Conservation (phyloP, 2,113 vertebrate species). For the Euleptes europaea region DNA sequence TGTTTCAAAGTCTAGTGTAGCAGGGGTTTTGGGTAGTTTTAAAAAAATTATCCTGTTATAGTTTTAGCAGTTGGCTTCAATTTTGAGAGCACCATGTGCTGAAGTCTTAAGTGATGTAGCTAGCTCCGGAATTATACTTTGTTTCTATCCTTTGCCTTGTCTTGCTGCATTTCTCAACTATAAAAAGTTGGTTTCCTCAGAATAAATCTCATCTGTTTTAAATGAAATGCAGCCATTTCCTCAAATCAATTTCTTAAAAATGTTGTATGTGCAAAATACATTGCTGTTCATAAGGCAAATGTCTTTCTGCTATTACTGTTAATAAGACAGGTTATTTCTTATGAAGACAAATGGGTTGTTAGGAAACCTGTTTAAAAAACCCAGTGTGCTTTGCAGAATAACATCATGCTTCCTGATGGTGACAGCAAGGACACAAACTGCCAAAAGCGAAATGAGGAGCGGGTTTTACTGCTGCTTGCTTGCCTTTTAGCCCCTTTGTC, state of each 20-base stretch:
- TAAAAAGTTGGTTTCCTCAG: background rate
- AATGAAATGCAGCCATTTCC: background rate
- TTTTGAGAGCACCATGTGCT: too few relatives aligned
- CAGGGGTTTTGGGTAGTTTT: too few relatives aligned
- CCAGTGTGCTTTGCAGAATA: background rate
- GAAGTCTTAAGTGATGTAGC: too few relatives aligned
- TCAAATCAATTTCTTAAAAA: background rate
- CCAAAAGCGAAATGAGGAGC: background rate
- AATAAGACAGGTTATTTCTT: background rate
- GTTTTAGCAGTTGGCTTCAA: too few relatives aligned
- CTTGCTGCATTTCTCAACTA: background rate
- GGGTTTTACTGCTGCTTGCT: background rate
- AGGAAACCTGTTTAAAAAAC: background rate
- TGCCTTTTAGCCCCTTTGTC: background rate
- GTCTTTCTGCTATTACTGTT: background rate
- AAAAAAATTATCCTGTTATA: too few relatives aligned
- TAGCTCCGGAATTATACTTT: too few relatives aligned
- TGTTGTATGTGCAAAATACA: too few relatives aligned
- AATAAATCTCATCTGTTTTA: background rate
- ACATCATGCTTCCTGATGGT: rapidly evolving
- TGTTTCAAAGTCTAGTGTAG: too few relatives aligned
- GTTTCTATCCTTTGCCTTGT: background rate
- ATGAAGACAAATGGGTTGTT: background rate
- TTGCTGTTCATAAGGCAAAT: too few relatives aligned
- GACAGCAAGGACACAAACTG: rapidly evolving